A percentile compares a stretch with the other conserved stretches of the same genome.
Conservation (phyloP, 2,113 vertebrate genomes). For the Halcyon malimbica region DNA sequence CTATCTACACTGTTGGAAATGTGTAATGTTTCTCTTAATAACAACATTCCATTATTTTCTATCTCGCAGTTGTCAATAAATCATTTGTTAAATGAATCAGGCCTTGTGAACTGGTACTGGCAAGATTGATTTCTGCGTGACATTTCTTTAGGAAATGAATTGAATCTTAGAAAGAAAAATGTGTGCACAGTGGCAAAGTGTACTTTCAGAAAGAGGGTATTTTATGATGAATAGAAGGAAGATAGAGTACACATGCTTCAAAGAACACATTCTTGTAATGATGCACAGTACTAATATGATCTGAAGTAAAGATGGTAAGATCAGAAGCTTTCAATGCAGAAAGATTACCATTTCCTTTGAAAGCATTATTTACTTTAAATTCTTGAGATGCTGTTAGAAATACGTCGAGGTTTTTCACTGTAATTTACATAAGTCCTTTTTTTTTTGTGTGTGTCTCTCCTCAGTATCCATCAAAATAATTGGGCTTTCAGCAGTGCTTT, state of each 20-base stretch:
- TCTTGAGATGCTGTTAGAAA: conserved; percentile 9
- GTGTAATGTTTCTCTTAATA: conserved; percentile 2
- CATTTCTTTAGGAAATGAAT: conserved; percentile 52
- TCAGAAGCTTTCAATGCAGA: conserved; percentile 48
- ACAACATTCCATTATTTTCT: conserved; percentile 44
- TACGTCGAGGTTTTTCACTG: neutral
- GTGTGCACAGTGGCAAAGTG: conserved; percentile 11
- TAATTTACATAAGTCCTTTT: conserved; percentile 29
- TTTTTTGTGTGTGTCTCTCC: neutral
- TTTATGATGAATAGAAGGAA: conserved; percentile 49
- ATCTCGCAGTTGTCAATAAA: conserved; percentile 33
- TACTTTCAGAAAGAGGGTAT: conserved; percentile 36
- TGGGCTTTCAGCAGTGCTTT: conserved; percentile 35
- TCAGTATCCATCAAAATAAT: neutral
- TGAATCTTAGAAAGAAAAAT: conserved; percentile 47
- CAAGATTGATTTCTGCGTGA: conserved; percentile 47
- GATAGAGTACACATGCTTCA: conserved; percentile 47
- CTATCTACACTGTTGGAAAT: neutral
- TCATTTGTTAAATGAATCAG: conserved; percentile 44
- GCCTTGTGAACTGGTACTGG: conserved; percentile 23
- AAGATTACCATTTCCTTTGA: conserved; percentile 48
- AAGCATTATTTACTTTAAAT: conserved; percentile 59
- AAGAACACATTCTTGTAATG: conserved; percentile 61
- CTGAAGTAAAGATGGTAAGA: conserved; percentile 48
- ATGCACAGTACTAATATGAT: conserved; percentile 39